Conservation (phyloP, 1,140 invertebrate genomes). For the Bathynomus jamesi region DNA sequence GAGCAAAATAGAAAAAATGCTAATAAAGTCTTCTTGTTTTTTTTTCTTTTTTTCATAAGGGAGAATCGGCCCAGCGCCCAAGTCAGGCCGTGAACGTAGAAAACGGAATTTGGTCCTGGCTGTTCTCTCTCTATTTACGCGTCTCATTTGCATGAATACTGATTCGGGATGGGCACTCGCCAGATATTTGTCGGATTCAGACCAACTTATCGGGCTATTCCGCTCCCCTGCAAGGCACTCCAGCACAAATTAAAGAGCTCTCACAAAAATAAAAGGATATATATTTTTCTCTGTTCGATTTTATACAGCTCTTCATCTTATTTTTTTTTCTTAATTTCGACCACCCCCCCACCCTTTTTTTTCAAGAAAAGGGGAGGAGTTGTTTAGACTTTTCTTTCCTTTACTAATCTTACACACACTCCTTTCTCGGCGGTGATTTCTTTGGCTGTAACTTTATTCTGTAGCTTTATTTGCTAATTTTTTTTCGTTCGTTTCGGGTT, state of each 20-base stretch:
- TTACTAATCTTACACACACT: too few relatives aligned
- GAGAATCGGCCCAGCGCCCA: too few relatives aligned
- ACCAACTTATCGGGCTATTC: background rate
- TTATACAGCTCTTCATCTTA: background rate
- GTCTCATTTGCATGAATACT: background rate
- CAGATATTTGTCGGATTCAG: constrained; percentile 1
- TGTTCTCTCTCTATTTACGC: background rate
- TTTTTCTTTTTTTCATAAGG: too few relatives aligned
- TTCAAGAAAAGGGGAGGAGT: too few relatives aligned
- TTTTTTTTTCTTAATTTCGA: constrained; percentile 1
- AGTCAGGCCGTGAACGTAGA: background rate
- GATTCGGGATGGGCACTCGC: background rate
- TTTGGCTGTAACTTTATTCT: too few relatives aligned
- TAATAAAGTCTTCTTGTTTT: too few relatives aligned
- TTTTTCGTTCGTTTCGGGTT: too few relatives aligned
- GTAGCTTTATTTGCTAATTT: too few relatives aligned
- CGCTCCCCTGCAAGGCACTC: background rate
- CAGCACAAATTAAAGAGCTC: constrained; percentile 1
- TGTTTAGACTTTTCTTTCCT: too few relatives aligned
- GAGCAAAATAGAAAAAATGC: too few relatives aligned
- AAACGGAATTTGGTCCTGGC: background rate
- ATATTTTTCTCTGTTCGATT: background rate
- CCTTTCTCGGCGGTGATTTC: too few relatives aligned
- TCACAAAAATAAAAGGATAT: background rate
- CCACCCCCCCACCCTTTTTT: too few relatives aligned